Evolutionary conservation across 2,888 invertebrate species (phyloP).

Genomic region (Drosophila sordidula): DNA sequence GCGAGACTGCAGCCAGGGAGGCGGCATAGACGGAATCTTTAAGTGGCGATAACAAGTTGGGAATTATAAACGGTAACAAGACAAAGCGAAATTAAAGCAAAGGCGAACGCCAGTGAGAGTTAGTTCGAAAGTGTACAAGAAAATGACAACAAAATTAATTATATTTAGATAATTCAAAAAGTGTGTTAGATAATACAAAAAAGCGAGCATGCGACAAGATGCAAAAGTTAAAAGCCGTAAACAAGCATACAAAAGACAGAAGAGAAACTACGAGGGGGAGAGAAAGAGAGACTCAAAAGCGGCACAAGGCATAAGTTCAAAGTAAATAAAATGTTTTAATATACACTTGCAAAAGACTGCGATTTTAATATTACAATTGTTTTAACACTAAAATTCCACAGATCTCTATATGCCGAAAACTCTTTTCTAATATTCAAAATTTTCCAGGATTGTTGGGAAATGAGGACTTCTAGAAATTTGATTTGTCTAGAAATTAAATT

Average conservation of each 20-base stretch:
- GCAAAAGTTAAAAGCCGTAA: slow-evolving; percentile 9
- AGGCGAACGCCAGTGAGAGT: neutral
- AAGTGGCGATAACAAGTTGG: slow-evolving; percentile 38
- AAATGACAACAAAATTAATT: neutral
- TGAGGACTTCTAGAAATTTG: too few relatives aligned
- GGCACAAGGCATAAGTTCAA: slow-evolving; percentile 15
- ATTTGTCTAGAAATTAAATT: too few relatives aligned
- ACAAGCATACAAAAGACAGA: slow-evolving; percentile 1
- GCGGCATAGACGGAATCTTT: slow-evolving; percentile 94
- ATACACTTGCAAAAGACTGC: slow-evolving; percentile 37
- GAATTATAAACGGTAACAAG: slow-evolving; percentile 18
- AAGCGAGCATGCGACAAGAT: slow-evolving; percentile 30
- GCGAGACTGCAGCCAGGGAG: slow-evolving; percentile 93
- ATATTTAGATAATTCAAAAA: neutral
- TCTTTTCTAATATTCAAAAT: too few relatives aligned
- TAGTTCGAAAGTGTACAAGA: neutral
- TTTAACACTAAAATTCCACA: too few relatives aligned
- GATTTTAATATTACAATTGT: too few relatives aligned
- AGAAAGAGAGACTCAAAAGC: slow-evolving; percentile 7
- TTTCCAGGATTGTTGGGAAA: too few relatives aligned
- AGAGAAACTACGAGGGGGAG: neutral
- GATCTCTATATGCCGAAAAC: too few relatives aligned
- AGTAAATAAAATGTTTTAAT: slow-evolving; percentile 23
- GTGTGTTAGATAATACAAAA: too few relatives aligned
- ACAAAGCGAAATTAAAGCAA: slow-evolving; percentile 16